Conservation (phyloP, 2,113 vertebrate species). For the Hippocampus zosterae region DNA sequence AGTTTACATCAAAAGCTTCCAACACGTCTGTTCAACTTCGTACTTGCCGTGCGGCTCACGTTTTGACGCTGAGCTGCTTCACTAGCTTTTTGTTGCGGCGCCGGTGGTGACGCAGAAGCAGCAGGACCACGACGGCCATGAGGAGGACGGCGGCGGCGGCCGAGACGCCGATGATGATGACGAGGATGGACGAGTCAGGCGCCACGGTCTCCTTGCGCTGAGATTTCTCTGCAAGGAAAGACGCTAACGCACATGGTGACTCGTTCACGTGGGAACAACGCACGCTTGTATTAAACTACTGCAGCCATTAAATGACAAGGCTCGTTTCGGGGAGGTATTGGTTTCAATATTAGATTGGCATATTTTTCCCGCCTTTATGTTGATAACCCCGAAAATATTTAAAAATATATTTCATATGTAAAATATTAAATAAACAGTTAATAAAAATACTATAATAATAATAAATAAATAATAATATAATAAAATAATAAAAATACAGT, state of each 20-base stretch:
- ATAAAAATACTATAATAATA: too few relatives aligned
- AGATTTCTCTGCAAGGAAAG: constrained; percentile 14
- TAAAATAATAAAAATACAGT: too few relatives aligned
- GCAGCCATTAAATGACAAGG: too few relatives aligned
- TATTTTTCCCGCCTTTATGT: too few relatives aligned
- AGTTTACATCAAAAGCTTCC: background rate
- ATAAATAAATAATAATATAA: too few relatives aligned
- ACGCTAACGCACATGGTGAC: background rate
- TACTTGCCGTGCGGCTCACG: constrained; percentile 64
- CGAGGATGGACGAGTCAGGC: constrained; percentile 59
- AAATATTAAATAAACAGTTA: too few relatives aligned
- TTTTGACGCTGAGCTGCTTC: constrained; percentile 77
- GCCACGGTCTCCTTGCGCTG: background rate
- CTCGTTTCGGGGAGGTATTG: too few relatives aligned
- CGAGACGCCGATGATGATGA: constrained; percentile 75
- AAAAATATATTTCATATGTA: too few relatives aligned
- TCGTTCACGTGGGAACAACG: background rate
- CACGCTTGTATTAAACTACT: background rate
- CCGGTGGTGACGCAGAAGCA: constrained; percentile 79
- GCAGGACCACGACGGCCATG: constrained; percentile 75
- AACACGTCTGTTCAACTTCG: background rate
- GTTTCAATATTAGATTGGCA: too few relatives aligned
- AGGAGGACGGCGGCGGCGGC: constrained; percentile 73
- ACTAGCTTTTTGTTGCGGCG: constrained; percentile 78
- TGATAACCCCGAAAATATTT: too few relatives aligned